Base-by-base conservation (phyloP, 2,113 vertebrate genomes). In the Cyanoramphus novaezelandiae region DNA sequence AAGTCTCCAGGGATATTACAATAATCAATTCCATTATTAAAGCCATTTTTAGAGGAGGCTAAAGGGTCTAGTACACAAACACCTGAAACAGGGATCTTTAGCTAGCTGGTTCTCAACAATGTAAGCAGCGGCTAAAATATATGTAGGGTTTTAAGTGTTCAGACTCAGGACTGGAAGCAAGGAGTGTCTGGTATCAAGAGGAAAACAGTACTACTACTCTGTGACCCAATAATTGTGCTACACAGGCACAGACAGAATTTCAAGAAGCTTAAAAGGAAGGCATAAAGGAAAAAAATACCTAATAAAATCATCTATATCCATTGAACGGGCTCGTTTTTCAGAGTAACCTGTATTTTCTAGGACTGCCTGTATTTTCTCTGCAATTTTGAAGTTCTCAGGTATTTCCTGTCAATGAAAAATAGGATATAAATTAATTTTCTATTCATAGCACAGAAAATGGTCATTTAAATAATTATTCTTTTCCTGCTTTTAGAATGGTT, bases 291-390 rank as follows among this genome's bases (percentile, higher is more conserved):
- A 93, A n/a, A 95, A 96, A 98, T 98, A 99, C 99, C 99, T 98
- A 97, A 99, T 99, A 94, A 99, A 99, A 90, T 99, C 99, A 96
- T 99, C 99, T 59, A 99, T 99, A 97, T 99, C 99, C 99, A 99
- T 99, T 67, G 99, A 98, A 53, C 99, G 98, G 52, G 99, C 99
- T 95, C 99, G 98, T 97, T 99, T 99, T 91, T 99, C 99, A 96
- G 96, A 98, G 89, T 99, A 99, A 47, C 97, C 97, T 20, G 97
- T 98, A 93, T 98, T 98, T 97, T 98, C 98, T 91, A 99, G 98
- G 89, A 99, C 97, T 18, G 96, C 95, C 91, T 99, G 99, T 83
- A 99, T 98, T 97, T 99, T 99, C 97, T 99, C 98, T 80, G 97
- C 94, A 90, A 99, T 99, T 97, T 97, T 99, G 98, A 99, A 99